Percentiles rank a stretch among this genome's conserved stretches.
phyloP scores from a whole-genome alignment of 2,888 invertebrate species.

The Mamestra brassicae region DNA sequence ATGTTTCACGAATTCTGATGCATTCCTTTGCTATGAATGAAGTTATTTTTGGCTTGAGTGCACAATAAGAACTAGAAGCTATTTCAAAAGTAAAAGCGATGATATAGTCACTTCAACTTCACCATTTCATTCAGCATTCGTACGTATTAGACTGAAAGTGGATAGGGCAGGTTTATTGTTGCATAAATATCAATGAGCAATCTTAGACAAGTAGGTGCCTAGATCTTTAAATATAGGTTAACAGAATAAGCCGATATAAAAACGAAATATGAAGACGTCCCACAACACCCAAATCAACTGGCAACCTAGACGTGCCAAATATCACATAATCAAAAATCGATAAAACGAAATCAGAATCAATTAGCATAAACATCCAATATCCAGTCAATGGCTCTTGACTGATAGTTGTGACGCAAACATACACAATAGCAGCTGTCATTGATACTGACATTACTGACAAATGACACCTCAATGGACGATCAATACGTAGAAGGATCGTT shows the following conservation, averaged over 20 bases:
- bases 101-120: too few relatives aligned
- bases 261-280: background rate
- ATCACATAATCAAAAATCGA: constrained; percentile 21
- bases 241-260: background rate
- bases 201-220: too few relatives aligned
- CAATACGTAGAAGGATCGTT: constrained; percentile 64
- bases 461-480: constrained; percentile 72
- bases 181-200: too few relatives aligned
- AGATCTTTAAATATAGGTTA: too few relatives aligned
- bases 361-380: constrained; percentile 59
- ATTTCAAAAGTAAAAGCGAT: too few relatives aligned
- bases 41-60: constrained; percentile 7
- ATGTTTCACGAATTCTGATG: constrained; percentile 11
- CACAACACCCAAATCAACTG: background rate
- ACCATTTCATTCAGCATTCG: too few relatives aligned
- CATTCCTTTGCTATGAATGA: constrained; percentile 12
- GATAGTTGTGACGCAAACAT: constrained; percentile 73
- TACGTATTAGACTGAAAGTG: too few relatives aligned
- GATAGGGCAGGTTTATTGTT: too few relatives aligned
- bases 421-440: constrained; percentile 74
- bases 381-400: constrained; percentile 45
- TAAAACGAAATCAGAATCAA: constrained; percentile 36
- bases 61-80: too few relatives aligned
- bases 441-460: constrained; percentile 63
- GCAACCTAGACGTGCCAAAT: constrained; percentile 9